These are phyloP conservation scores for Chaetogeoica ovagalla DNA, from an alignment of 2,888 invertebrate genomes.

Conservation along the genomic window DNA sequence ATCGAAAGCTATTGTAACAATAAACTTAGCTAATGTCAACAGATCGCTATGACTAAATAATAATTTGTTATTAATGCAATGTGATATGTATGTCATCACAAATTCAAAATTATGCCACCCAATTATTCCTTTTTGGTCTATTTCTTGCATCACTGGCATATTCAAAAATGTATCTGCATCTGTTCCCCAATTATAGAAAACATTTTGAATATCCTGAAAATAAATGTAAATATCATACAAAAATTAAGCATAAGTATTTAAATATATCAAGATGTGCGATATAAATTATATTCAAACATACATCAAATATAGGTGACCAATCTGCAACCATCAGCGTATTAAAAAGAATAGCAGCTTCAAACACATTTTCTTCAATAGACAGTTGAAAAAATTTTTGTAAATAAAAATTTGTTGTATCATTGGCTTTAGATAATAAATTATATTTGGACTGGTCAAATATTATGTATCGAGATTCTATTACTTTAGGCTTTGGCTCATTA, in stretches of 20 bases:
- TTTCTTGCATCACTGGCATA: not conserved
- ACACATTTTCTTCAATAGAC: slow-evolving; percentile 20
- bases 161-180: not conserved
- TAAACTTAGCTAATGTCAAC: slow-evolving; percentile 11
- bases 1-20: slow-evolving; percentile 8
- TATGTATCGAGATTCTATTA: not conserved
- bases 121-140: not conserved
- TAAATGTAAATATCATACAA: not conserved
- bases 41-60: slow-evolving; percentile 1
- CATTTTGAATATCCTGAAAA: slow-evolving; percentile 15
- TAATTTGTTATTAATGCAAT: not conserved
- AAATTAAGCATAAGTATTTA: not conserved
- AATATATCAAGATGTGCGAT: not conserved
- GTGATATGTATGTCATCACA: not conserved
- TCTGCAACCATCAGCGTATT: not conserved
- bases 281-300: slow-evolving; percentile 4
- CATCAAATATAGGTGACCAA: slow-evolving; percentile 3
- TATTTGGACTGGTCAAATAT: slow-evolving; percentile 21
- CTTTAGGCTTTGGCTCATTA: too few species aligned
- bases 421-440: not conserved
- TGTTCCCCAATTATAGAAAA: slow-evolving; percentile 34
- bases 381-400: not conserved
- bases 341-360: not conserved
- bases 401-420: not conserved
- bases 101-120: slow-evolving; percentile 11